A percentile compares a stretch with the other conserved stretches of the same genome.
Evolutionary conservation across 2,888 invertebrate species (phyloP).

Genomic region (Cheilosia soror): DNA sequence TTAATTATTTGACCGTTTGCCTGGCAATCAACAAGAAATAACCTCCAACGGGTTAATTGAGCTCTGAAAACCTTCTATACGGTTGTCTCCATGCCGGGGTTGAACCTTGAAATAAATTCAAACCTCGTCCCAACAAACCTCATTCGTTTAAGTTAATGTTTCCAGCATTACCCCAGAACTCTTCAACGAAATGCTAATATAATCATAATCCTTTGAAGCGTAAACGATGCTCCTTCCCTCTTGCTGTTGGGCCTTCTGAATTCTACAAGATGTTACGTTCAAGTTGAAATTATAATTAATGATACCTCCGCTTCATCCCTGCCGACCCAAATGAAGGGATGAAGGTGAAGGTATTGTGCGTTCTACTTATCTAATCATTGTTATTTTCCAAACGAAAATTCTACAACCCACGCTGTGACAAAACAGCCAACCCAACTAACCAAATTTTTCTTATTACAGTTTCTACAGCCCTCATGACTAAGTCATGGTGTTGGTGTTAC

Average conservation of each 20-base stretch:
- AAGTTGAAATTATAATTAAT: constrained; percentile 59
- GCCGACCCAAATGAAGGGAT: background rate
- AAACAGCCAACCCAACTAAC: constrained; percentile 7
- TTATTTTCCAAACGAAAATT: constrained; percentile 24
- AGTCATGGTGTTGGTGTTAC: constrained; percentile 22
- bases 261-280: constrained; percentile 20
- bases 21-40: background rate
- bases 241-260: constrained; percentile 11
- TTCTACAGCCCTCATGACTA: constrained; percentile 29
- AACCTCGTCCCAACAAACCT: constrained; percentile 1
- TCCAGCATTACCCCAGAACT: constrained; percentile 39
- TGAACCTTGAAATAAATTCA: background rate
- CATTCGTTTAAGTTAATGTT: constrained; percentile 14
- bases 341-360: background rate
- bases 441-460: constrained; percentile 32
- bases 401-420: constrained; percentile 9
- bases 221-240: constrained; percentile 34
- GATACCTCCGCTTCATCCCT: constrained; percentile 1
- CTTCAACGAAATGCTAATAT: constrained; percentile 51
- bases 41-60: background rate
- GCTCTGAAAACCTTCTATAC: background rate
- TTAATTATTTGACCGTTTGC: background rate
- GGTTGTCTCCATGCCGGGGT: background rate
- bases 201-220: constrained; percentile 62
- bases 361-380: constrained; percentile 43